A percentile compares a stretch with the other conserved stretches of the same genome.
Evolutionary conservation across 1,140 invertebrate species (phyloP).

Genomic region (Schlechtendalia chinensis): DNA sequence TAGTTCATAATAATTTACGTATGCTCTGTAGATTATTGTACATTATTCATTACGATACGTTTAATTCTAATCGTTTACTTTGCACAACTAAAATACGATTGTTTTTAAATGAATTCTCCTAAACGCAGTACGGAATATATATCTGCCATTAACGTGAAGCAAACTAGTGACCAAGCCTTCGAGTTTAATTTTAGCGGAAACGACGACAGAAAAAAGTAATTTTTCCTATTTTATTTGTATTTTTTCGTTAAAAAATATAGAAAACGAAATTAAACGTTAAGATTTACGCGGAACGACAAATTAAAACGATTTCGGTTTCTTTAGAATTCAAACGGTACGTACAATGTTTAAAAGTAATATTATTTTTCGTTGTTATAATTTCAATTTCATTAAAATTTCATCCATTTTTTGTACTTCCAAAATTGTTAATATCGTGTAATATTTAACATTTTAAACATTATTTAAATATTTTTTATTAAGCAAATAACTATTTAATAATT

Average conservation of each 20-base stretch:
- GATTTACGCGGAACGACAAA: background rate
- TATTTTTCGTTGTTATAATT: no score
- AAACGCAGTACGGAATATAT: conserved; percentile 7
- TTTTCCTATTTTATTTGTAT: background rate
- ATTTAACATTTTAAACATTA: no score
- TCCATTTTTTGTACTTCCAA: no score
- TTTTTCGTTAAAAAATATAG: background rate
- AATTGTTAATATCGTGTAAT: no score
- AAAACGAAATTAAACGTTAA: no score
- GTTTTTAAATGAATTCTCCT: conserved; percentile 40
- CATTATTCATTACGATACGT: background rate
- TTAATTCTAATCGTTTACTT: background rate
- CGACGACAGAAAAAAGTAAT: conserved; percentile 22
- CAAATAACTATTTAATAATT: no score
- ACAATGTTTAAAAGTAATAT: no score
- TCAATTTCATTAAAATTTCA: no score
- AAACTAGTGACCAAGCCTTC: background rate
- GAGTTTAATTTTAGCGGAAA: conserved; percentile 17
- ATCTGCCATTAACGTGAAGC: conserved; percentile 13
- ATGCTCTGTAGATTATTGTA: conserved; percentile 2
- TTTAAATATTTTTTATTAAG: no score
- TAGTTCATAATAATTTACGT: background rate
- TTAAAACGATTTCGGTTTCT: background rate
- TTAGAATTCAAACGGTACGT: no score
- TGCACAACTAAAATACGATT: background rate